phyloP scores from a whole-genome alignment of 2,888 invertebrate species.

The Notodonta ziczac region DNA sequence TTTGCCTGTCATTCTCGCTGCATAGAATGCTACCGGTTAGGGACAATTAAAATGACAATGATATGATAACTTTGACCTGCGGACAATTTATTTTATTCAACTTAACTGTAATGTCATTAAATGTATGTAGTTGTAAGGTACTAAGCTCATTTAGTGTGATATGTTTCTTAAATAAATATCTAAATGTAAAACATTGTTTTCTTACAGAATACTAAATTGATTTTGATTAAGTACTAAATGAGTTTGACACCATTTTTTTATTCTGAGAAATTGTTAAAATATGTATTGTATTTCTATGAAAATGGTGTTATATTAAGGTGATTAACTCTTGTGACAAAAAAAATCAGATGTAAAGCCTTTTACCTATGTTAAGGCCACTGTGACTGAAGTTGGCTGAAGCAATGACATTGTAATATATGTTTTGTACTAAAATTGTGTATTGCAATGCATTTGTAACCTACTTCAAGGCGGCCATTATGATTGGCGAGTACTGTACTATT shows the following conservation, averaged over 20 bases:
- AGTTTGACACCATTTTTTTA: constrained; percentile 27
- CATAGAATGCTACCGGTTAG: not conserved
- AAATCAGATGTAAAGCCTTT: too few relatives aligned
- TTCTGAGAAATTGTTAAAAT: constrained; percentile 32
- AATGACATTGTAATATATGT: too few relatives aligned
- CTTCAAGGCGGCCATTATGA: too few relatives aligned
- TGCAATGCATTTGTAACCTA: too few relatives aligned
- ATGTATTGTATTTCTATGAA: constrained; percentile 21
- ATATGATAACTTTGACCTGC: constrained; percentile 38
- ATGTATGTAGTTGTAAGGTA: constrained; percentile 29
- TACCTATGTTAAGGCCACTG: too few relatives aligned
- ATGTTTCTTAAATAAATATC: not conserved
- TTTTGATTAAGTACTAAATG: constrained; percentile 29
- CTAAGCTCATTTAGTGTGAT: constrained; percentile 36
- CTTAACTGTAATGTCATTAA: constrained; percentile 14
- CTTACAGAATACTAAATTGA: not conserved
- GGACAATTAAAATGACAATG: constrained; percentile 25
- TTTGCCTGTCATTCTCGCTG: too few relatives aligned
- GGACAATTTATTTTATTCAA: constrained; percentile 35
- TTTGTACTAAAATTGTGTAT: too few relatives aligned
- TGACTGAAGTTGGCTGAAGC: too few relatives aligned
- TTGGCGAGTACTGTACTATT: too few relatives aligned
- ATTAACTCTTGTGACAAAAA: too few relatives aligned
- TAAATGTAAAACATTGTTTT: not conserved
- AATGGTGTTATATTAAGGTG: constrained; percentile 21